phyloP scores from a whole-genome alignment of 2,888 invertebrate species.

The Azorinus chamasolen region DNA sequence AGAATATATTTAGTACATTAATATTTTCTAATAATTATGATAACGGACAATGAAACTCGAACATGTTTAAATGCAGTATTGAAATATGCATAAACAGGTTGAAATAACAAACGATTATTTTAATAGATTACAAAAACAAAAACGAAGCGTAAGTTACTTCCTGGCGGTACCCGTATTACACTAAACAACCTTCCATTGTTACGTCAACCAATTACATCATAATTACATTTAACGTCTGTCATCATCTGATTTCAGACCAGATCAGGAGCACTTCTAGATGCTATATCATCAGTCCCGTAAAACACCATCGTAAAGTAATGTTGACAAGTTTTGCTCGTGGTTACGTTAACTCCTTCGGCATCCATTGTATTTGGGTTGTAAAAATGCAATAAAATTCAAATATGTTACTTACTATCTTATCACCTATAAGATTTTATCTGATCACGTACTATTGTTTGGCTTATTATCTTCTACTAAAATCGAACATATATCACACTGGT shows the following conservation, averaged over 20 bases:
- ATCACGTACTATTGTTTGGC: constrained; percentile 43
- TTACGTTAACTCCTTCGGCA: constrained; percentile 26
- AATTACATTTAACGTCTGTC: too few species aligned
- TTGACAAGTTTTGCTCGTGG: constrained; percentile 43
- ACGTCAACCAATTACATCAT: too few species aligned
- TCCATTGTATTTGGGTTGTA: constrained; percentile 54
- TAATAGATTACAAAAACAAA: too few species aligned
- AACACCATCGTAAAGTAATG: not conserved
- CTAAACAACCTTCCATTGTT: too few species aligned
- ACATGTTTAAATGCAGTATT: too few species aligned
- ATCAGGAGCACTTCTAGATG: not conserved
- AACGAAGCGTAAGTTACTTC: too few species aligned
- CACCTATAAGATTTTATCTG: constrained; percentile 46
- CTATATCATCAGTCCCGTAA: not conserved
- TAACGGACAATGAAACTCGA: too few species aligned
- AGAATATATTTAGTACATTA: too few species aligned
- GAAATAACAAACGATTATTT: too few species aligned
- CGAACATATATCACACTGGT: constrained; percentile 54
- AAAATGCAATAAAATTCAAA: constrained; percentile 66
- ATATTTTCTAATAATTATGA: too few species aligned
- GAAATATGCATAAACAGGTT: too few species aligned
- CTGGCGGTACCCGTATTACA: too few species aligned
- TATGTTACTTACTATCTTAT: constrained; percentile 56
- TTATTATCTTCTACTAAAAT: constrained; percentile 51
- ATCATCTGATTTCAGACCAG: not conserved